Evolutionary conservation across 2,888 invertebrate species (phyloP), one percentile per base, ranked within the genome.

Genomic region (Phanerotoma sp.): DNA sequence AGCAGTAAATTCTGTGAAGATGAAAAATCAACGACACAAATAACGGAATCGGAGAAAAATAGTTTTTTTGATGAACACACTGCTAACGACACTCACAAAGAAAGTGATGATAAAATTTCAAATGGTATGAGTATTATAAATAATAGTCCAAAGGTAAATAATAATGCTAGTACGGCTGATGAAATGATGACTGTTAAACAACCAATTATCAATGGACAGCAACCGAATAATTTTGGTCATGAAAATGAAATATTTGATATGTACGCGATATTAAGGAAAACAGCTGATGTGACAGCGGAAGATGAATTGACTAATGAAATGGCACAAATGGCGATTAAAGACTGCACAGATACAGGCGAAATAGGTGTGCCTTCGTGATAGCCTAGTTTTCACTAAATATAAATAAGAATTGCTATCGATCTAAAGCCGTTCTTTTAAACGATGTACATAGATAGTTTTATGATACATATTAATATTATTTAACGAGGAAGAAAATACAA

Each of bases 351-450:
- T 25, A 61, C 64, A 50, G 58, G 63, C 51, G 69, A 70, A 46
- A 58, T 68, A 56, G 65, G 66, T 48, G 69, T 72, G 52, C 63
- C 70, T 58, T 74, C 74, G 73, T 74, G 74, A 74, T 74, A 71
- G 67, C 63, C 62, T 64, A 63, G 62, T 58, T 60, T 55, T 60
- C 51, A 48, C 11, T 13, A 16, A 38, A 9, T 21, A 13, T 20
- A 21, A 46, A 11, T 21, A 46, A 30, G 9, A 21, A 16, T 16
- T 30, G n/a, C 20, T 32, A n/a, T 46, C 20, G 20, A 15, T 13
- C n/a, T 10, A 20, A 3, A 48, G 16, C 15, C 9, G 25, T 10
- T 25, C 38, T 13, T 30, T 10, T 25, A 18, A n/a, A 28, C n/a
- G 38, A 40, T 49, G 49, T 49, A 54, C 41, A 54, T 54, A 48